Evolutionary conservation across 2,888 invertebrate species (phyloP).

Genomic region (Euzophera pinguis): DNA sequence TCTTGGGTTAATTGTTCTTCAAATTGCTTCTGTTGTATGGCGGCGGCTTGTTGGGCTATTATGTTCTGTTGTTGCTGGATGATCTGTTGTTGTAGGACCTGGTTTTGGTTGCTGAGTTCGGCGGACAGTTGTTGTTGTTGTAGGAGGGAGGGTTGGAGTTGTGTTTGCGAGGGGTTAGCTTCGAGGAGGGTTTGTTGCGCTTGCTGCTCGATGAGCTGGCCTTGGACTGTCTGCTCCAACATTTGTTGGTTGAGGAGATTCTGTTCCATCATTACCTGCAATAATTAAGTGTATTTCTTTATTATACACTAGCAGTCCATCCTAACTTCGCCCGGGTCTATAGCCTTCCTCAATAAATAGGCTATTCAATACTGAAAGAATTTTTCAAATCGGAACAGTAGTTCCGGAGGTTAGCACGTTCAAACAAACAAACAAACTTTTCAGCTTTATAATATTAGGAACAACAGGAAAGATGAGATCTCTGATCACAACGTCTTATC

Average conservation of each 20-base stretch:
- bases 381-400: too few species aligned
- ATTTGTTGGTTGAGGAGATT: conserved; percentile 70
- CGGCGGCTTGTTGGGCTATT: conserved; percentile 68
- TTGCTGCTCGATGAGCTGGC: conserved; percentile 61
- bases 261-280: conserved; percentile 68
- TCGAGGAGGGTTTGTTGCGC: conserved; percentile 50
- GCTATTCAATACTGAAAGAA: too few species aligned
- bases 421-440: too few species aligned
- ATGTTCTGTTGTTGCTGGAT: conserved; percentile 71
- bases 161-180: conserved; percentile 45
- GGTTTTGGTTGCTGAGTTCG: conserved; percentile 69
- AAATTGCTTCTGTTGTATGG: conserved; percentile 70
- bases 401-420: too few species aligned
- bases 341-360: too few species aligned
- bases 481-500: too few species aligned
- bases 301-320: too few species aligned
- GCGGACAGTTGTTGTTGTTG: conserved; percentile 62
- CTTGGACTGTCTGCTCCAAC: conserved; percentile 60
- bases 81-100: conserved; percentile 77
- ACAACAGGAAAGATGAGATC: too few species aligned
- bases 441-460: too few species aligned
- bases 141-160: conserved; percentile 50
- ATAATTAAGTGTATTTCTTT: too few species aligned
- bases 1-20: conserved; percentile 66
- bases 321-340: too few species aligned